These are phyloP conservation scores for Hypselothyrea guttata DNA, from an alignment of 2,888 invertebrate genomes.

Conservation along the genomic window DNA sequence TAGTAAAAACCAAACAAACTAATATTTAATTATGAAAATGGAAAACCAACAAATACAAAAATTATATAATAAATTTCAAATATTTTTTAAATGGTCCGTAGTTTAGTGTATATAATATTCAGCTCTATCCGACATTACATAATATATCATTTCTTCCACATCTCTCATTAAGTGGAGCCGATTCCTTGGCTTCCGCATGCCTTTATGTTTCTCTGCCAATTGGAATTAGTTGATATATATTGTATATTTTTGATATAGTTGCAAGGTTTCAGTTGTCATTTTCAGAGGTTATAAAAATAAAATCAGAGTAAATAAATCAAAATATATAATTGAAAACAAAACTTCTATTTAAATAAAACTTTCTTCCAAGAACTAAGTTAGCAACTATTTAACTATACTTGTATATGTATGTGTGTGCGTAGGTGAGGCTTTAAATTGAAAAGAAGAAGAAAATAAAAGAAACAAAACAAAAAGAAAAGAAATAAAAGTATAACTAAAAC, in stretches of 20 bases:
- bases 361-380: conserved; percentile 72
- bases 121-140: conserved; percentile 11
- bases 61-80: conserved; percentile 34
- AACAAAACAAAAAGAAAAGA: conserved; percentile 27
- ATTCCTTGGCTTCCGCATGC: conserved; percentile 2
- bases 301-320: conserved; percentile 56
- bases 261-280: conserved; percentile 64
- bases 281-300: neutral
- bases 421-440: conserved; percentile 65
- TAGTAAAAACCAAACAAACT: conserved; percentile 8
- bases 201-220: conserved; percentile 10
- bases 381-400: conserved; percentile 55
- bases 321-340: conserved; percentile 48
- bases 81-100: conserved; percentile 70
- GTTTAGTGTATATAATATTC: conserved; percentile 55
- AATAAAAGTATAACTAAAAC: conserved; percentile 25
- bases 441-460: conserved; percentile 38
- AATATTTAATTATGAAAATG: conserved; percentile 27
- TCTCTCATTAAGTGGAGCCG: conserved; percentile 7
- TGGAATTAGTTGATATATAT: conserved; percentile 16
- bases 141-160: conserved; percentile 40
- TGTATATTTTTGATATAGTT: conserved; percentile 45
- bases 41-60: conserved; percentile 7
- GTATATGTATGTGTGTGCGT: conserved; percentile 65
- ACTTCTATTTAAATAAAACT: conserved; percentile 42